A percentile compares a stretch with the other conserved stretches of the same genome.
phyloP scores from a whole-genome alignment of 2,888 invertebrate species.

The Mermis nigrescens region DNA sequence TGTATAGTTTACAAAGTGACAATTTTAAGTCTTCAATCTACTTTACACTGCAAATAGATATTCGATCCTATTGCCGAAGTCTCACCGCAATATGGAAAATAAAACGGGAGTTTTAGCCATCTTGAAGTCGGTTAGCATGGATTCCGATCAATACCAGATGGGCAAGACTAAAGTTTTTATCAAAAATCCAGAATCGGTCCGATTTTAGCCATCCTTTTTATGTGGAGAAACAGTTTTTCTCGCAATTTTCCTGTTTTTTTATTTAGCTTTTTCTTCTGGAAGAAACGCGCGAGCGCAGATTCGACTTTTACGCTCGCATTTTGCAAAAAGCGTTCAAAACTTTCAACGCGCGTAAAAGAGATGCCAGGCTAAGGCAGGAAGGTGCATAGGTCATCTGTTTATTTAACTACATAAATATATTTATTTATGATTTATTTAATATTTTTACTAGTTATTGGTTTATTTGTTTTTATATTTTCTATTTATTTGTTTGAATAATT shows the following conservation, averaged over 20 bases:
- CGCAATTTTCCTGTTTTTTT: background rate
- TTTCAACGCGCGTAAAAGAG: constrained; percentile 44
- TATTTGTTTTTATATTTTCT: no score
- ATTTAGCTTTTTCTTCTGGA: constrained; percentile 48
- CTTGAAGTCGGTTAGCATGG: constrained; percentile 43
- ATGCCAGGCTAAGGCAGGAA: constrained; percentile 42
- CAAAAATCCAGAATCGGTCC: constrained; percentile 46
- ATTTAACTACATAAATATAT: background rate
- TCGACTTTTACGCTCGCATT: constrained; percentile 45
- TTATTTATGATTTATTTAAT: no score
- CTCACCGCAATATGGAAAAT: constrained; percentile 44
- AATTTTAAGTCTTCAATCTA: no score
- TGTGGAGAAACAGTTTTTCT: background rate
- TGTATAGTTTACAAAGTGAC: no score
- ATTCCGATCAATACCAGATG: constrained; percentile 45
- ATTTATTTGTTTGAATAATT: no score
- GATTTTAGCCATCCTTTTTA: constrained; percentile 16
- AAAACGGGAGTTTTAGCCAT: constrained; percentile 43
- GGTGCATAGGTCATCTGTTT: constrained; percentile 26
- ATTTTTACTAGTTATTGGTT: no score
- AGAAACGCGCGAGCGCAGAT: constrained; percentile 47
- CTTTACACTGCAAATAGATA: no score
- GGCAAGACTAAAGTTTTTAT: constrained; percentile 49
- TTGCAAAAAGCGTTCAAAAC: constrained; percentile 49
- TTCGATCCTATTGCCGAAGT: constrained; percentile 46